Evolutionary conservation across 2,797 vertebrate genomes (phyloP).

Genomic region (Sebastes vulpes): DNA sequence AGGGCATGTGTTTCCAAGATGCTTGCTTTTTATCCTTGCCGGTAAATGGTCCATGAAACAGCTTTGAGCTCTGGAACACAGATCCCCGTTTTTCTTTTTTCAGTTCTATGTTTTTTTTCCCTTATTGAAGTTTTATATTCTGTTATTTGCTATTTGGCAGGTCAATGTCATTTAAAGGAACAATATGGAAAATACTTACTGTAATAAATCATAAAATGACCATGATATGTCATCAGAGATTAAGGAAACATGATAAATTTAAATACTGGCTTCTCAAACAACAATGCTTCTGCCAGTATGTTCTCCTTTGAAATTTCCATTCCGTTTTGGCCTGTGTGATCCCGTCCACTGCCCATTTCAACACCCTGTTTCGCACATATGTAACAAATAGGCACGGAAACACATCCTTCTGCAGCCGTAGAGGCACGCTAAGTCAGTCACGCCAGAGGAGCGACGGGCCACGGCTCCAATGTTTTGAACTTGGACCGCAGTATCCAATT

Average conservation of each 20-base stretch:
- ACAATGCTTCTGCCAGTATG: too few species aligned
- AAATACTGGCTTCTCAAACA: too few species aligned
- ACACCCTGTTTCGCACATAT: background rate
- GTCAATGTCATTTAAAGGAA: background rate
- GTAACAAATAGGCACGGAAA: background rate
- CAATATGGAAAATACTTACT: too few species aligned
- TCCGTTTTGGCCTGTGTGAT: background rate
- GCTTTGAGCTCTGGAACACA: slow-evolving; percentile 33
- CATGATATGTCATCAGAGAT: too few species aligned
- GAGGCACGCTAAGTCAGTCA: background rate
- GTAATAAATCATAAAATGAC: too few species aligned
- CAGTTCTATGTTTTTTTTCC: background rate
- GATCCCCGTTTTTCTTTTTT: background rate
- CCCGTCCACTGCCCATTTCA: background rate
- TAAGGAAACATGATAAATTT: too few species aligned
- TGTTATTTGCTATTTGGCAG: background rate
- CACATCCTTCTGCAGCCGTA: background rate
- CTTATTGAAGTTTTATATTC: background rate
- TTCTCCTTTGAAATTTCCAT: background rate
- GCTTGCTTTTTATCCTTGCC: slow-evolving; percentile 23
- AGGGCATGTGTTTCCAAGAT: slow-evolving; percentile 55
- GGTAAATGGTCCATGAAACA: slow-evolving; percentile 31
- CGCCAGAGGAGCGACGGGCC: background rate
- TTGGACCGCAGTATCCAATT: background rate
- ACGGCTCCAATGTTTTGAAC: background rate